Percentiles rank a stretch among this genome's conserved stretches.
phyloP scores from a whole-genome alignment of 2,888 invertebrate species.

The Nineta flava region DNA sequence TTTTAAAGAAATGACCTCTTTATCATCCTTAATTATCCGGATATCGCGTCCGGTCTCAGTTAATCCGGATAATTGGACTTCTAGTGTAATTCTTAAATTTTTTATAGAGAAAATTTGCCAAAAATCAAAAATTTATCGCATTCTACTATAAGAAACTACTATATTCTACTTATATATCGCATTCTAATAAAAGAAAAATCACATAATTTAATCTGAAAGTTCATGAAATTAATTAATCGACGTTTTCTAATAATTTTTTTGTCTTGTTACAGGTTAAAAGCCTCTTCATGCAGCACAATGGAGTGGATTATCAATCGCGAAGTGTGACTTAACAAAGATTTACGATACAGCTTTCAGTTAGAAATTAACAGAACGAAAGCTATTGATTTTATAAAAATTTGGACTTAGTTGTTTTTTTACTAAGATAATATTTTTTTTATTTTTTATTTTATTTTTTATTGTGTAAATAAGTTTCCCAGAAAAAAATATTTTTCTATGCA shows the following conservation, averaged over 20 bases:
- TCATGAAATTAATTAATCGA: too few species aligned
- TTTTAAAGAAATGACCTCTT: too few species aligned
- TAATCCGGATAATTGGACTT: too few species aligned
- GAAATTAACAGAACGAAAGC: conserved; percentile 11
- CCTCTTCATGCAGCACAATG: conserved; percentile 26
- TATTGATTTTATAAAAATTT: conserved; percentile 5
- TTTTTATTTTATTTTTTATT: conserved; percentile 7
- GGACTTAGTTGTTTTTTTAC: conserved; percentile 7
- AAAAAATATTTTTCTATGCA: conserved; percentile 6
- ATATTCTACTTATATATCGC: too few species aligned
- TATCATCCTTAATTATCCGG: too few species aligned
- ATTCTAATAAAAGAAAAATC: too few species aligned
- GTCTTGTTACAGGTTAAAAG: conserved; percentile 18
- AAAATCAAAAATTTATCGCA: too few species aligned
- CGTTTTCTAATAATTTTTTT: conserved; percentile 8
- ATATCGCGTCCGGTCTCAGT: too few species aligned
- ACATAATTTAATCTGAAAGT: too few species aligned
- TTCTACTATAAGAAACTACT: too few species aligned
- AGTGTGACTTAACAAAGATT: conserved; percentile 24
- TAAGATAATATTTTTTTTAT: conserved; percentile 6
- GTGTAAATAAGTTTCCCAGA: not conserved
- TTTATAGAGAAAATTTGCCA: too few species aligned
- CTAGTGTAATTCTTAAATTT: too few species aligned
- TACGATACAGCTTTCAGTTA: conserved; percentile 1
- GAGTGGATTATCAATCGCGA: conserved; percentile 25